Evolutionary conservation across 2,113 vertebrate species (phyloP).

Genomic region (Gambusia holbrooki): DNA sequence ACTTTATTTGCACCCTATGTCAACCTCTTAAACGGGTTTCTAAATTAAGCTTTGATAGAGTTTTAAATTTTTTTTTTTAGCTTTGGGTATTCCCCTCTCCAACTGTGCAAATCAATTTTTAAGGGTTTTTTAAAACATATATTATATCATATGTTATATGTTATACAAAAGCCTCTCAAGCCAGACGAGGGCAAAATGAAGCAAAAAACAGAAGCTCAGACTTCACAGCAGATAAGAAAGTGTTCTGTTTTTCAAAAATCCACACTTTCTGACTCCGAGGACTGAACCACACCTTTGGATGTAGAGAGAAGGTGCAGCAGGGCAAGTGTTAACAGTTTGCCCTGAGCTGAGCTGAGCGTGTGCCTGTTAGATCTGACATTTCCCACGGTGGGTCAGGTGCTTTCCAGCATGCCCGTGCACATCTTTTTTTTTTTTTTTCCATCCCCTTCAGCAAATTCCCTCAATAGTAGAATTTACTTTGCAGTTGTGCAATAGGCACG

Average conservation of each 20-base stretch:
- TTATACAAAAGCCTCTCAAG: slow-evolving; percentile 43
- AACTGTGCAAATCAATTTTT: slow-evolving; percentile 64
- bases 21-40: slow-evolving; percentile 51
- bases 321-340: slow-evolving; percentile 45
- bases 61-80: slow-evolving; percentile 38
- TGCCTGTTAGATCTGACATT: slow-evolving; percentile 50
- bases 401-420: slow-evolving; percentile 54
- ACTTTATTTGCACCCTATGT: slow-evolving; percentile 43
- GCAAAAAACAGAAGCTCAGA: slow-evolving; percentile 38
- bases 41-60: slow-evolving; percentile 47
- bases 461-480: slow-evolving; percentile 20
- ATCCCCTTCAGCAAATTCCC: slow-evolving; percentile 21
- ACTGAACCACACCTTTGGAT: slow-evolving; percentile 23
- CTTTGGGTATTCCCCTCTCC: slow-evolving; percentile 46
- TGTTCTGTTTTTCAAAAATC: slow-evolving; percentile 27
- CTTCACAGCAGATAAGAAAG: slow-evolving; percentile 48
- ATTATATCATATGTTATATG: too few relatives aligned
- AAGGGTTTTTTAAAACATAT: slow-evolving; percentile 42
- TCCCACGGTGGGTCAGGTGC: slow-evolving; percentile 70
- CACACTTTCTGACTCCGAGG: slow-evolving; percentile 23
- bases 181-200: slow-evolving; percentile 16
- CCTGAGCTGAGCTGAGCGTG: slow-evolving; percentile 41
- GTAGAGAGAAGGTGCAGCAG: slow-evolving; percentile 6
- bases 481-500: slow-evolving; percentile 48
- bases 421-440: slow-evolving; percentile 34